phyloP scores from a whole-genome alignment of 2,888 invertebrate genomes.

The Diaphora mendica region DNA sequence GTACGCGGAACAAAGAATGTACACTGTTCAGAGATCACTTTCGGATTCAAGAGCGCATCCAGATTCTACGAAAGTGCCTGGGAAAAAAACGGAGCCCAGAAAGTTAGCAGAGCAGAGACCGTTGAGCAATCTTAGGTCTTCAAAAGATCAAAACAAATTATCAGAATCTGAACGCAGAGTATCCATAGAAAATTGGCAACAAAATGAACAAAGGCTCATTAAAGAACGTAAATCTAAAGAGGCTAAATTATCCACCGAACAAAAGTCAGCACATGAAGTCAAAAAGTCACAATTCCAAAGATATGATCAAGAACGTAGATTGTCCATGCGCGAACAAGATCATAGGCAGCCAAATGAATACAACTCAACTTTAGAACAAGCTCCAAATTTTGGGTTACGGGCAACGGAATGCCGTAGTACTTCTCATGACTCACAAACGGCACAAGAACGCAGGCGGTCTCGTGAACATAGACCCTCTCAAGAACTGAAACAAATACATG shows the following conservation, averaged over 20 bases:
- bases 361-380: constrained; percentile 15
- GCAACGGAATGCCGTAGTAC: constrained; percentile 7
- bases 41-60: constrained; percentile 13
- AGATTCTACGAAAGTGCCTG: not conserved
- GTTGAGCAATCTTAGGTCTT: constrained; percentile 19
- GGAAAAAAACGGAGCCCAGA: constrained; percentile 26
- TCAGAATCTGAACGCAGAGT: constrained; percentile 31
- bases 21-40: constrained; percentile 19
- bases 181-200: constrained; percentile 31
- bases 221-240: constrained; percentile 9
- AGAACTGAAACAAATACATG: constrained; percentile 22
- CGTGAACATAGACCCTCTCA: constrained; percentile 19
- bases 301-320: constrained; percentile 10
- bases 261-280: constrained; percentile 10
- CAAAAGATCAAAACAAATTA: constrained; percentile 33
- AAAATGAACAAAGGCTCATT: constrained; percentile 13
- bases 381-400: constrained; percentile 12
- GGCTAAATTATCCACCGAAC: not conserved
- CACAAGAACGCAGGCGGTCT: constrained; percentile 19
- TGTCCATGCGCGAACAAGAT: constrained; percentile 29
- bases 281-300: constrained; percentile 8
- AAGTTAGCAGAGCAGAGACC: constrained; percentile 28
- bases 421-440: constrained; percentile 18
- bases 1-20: constrained; percentile 23
- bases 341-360: constrained; percentile 15